phyloP scores from a whole-genome alignment of 2,113 vertebrate species.

The Chlorodrepanis virens region DNA sequence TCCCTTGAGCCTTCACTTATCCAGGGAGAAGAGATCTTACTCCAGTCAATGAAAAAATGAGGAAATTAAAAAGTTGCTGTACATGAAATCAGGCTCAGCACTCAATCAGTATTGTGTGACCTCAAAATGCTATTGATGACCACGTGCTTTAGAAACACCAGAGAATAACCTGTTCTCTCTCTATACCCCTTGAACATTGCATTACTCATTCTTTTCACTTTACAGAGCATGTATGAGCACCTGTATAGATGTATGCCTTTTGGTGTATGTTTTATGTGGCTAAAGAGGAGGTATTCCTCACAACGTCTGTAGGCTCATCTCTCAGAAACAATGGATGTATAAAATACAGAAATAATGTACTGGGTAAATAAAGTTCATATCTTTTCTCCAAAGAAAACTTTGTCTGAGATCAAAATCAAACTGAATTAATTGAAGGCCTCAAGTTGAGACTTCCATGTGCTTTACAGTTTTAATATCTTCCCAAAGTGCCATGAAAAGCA shows the following conservation, averaged over 20 bases:
- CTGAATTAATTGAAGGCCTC: not conserved
- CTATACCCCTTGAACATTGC: not conserved
- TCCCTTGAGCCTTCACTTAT: not conserved
- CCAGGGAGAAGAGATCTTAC: not conserved
- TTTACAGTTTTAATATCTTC: not conserved
- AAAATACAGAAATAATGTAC: not conserved
- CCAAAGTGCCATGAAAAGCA: not conserved
- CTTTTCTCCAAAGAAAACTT: not conserved
- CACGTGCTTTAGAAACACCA: not conserved
- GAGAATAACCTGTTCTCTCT: not conserved
- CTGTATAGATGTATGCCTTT: not conserved
- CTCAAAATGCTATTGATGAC: not conserved
- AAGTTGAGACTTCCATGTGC: not conserved
- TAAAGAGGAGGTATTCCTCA: not conserved
- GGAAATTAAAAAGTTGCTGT: not conserved
- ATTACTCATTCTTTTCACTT: not conserved
- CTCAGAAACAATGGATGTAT: not conserved
- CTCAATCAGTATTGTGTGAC: not conserved
- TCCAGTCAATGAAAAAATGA: not conserved
- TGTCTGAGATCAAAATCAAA: slow-evolving; percentile 1
- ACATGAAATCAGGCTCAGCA: not conserved
- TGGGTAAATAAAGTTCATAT: not conserved
- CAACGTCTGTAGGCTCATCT: not conserved
- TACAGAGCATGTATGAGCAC: not conserved
- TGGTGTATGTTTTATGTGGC: not conserved